Evolutionary conservation across 92 coral and sea anemone genomes (phyloP).

Genomic region (Parazoanthus swiftii): DNA sequence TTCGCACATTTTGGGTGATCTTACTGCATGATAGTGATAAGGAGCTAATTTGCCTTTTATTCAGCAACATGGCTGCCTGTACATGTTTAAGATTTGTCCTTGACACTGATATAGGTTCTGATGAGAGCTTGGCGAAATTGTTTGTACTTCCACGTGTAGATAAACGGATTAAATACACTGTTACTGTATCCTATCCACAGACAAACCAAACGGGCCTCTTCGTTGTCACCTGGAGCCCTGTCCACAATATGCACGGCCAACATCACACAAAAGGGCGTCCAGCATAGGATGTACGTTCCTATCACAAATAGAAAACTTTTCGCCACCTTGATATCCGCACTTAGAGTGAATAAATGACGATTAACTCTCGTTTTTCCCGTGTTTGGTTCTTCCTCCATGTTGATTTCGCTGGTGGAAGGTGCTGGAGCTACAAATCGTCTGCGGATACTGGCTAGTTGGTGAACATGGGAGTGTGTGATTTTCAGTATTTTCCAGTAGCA

Average conservation of each 20-base stretch:
- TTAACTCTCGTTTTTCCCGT: background rate
- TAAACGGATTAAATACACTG: constrained; percentile 59
- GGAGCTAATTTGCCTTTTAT: no score
- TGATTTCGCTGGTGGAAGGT: background rate
- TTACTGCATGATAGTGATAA: no score
- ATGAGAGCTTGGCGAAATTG: constrained; percentile 59
- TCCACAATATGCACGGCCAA: constrained; percentile 40
- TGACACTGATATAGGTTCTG: background rate
- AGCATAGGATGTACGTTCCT: constrained; percentile 57
- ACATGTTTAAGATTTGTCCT: background rate
- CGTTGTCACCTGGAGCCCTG: constrained; percentile 14
- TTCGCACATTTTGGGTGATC: no score
- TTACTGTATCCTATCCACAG: constrained; percentile 62
- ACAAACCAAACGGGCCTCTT: constrained; percentile 48
- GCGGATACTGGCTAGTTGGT: constrained; percentile 15
- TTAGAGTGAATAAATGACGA: background rate
- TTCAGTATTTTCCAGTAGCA: constrained; percentile 59
- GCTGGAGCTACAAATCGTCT: background rate
- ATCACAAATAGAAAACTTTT: constrained; percentile 55
- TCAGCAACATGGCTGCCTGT: background rate
- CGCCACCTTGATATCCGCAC: constrained; percentile 55
- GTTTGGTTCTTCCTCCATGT: background rate
- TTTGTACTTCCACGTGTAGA: constrained; percentile 70
- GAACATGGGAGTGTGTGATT: constrained; percentile 56
- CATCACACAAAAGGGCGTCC: constrained; percentile 65